Evolutionary conservation across 2,797 vertebrate genomes (phyloP), one percentile per base, ranked within the genome.

Genomic region (Lutjanus campechanus): DNA sequence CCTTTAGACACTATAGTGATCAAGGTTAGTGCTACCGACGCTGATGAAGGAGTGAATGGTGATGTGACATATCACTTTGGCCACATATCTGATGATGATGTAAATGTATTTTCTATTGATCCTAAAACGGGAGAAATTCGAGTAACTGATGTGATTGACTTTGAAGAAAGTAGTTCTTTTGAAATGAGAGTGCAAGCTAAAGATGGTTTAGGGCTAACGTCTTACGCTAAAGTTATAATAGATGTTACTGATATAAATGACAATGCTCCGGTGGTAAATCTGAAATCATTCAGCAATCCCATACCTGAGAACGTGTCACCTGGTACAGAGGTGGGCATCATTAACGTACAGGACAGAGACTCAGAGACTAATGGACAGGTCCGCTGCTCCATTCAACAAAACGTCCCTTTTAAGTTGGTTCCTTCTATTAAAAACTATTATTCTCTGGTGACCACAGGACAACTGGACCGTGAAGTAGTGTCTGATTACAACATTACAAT

Each of bases 241-340:
- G 89, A 89, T 11, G 63, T 95, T 36, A 78, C 66, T 43, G 95
- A 96, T 89, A 53, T 93, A 2, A 96, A 96, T 87, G 95, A 96
- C 6, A 94, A 94, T 40, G 61, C 78, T 1, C 67, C 67, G 0
- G 8, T 46, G 0, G 16, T 56, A 4, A 8, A 40, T 11, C 1
- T 67, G 11, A 41, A 67, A 13, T 51, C 64, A 3, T 6, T 67
- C 29, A 53, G 11, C 9, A 53, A 53, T 10, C 49, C 64, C 10
- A 13, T 67, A 1, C 64, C 17, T 19, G 64, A 67, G 29, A 53
- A 67, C 29, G 25, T 67, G 81, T 55, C 85, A 59, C 83, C 74
- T 79, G 74, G 91, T 13, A 91, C 93, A 54, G 89, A 93, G 63
- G 69, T 71, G 17, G 58, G 69, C 22, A 59, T 60, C 58, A 58